phyloP scores from a whole-genome alignment of 2,797 vertebrate species.

The Spea hammondii region DNA sequence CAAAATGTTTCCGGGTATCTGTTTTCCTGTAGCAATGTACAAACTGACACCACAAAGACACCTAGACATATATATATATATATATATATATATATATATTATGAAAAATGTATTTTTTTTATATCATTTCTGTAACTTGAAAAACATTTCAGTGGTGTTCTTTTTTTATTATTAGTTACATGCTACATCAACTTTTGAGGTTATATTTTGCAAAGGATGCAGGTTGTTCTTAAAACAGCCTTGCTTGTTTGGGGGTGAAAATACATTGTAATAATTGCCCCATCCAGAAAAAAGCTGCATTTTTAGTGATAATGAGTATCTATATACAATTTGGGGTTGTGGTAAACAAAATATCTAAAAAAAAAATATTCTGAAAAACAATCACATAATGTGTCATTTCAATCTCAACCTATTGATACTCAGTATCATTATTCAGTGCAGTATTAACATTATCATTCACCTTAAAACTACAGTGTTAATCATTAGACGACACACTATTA shows the following conservation, averaged over 20 bases:
- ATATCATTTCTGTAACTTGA: neutral
- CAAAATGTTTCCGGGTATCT: constrained; percentile 27
- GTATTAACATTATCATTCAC: constrained; percentile 13
- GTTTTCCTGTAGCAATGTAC: constrained; percentile 12
- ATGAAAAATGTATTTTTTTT: neutral
- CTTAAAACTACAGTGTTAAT: neutral
- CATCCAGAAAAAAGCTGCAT: neutral
- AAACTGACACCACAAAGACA: neutral
- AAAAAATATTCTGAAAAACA: neutral
- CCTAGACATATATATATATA: neutral
- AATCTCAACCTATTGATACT: neutral
- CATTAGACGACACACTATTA: constrained; percentile 21
- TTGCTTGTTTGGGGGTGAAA: constrained; percentile 41
- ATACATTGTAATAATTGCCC: neutral
- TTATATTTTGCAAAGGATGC: constrained; percentile 38
- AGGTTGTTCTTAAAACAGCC: constrained; percentile 20
- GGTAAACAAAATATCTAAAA: neutral
- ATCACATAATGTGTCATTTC: neutral
- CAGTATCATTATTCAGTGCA: constrained; percentile 25
- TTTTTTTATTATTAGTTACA: neutral
- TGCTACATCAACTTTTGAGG: constrained; percentile 37
- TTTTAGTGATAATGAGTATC: constrained; percentile 36
- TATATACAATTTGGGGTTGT: neutral
- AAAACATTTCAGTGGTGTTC: neutral
- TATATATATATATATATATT: neutral